phyloP scores from a whole-genome alignment of 2,888 invertebrate species.

The Eledone cirrhosa region DNA sequence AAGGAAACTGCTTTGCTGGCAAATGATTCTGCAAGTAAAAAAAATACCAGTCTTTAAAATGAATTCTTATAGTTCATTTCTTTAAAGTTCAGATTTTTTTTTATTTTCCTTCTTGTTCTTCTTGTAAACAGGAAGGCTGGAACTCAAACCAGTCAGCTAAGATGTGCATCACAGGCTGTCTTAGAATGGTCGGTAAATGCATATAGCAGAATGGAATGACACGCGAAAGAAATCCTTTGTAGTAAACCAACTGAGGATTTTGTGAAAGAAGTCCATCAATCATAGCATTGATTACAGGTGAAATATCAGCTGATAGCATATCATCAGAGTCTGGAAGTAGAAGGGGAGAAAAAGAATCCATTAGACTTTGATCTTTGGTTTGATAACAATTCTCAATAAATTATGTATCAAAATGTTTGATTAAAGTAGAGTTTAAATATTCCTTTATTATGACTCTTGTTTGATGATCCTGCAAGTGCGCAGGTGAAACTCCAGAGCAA shows the following conservation, averaged over 20 bases:
- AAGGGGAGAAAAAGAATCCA: not conserved
- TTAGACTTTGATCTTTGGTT: not conserved
- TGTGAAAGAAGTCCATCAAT: conserved; percentile 48
- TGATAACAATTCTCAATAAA: too few species aligned
- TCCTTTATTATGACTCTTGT: too few species aligned
- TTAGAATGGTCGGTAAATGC: conserved; percentile 48
- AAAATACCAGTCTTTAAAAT: not conserved
- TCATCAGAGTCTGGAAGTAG: conserved; percentile 43
- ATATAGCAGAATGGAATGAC: conserved; percentile 52
- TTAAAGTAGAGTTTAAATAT: too few species aligned
- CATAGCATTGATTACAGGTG: conserved; percentile 48
- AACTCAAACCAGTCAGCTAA: conserved; percentile 52
- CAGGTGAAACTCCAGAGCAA: too few species aligned
- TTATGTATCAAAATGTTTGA: too few species aligned
- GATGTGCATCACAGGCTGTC: conserved; percentile 45
- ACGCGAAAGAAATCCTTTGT: conserved; percentile 52
- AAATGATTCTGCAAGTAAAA: not conserved
- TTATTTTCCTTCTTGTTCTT: not conserved
- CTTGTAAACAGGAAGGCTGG: conserved; percentile 34
- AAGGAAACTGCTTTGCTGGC: too few species aligned
- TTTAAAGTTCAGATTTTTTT: too few species aligned
- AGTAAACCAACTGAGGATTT: conserved; percentile 48
- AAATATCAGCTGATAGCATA: conserved; percentile 47
- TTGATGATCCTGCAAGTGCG: too few species aligned
- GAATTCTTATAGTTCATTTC: too few species aligned